phyloP scores from a whole-genome alignment of 2,797 vertebrate species.

The Anniella stebbinsi region DNA sequence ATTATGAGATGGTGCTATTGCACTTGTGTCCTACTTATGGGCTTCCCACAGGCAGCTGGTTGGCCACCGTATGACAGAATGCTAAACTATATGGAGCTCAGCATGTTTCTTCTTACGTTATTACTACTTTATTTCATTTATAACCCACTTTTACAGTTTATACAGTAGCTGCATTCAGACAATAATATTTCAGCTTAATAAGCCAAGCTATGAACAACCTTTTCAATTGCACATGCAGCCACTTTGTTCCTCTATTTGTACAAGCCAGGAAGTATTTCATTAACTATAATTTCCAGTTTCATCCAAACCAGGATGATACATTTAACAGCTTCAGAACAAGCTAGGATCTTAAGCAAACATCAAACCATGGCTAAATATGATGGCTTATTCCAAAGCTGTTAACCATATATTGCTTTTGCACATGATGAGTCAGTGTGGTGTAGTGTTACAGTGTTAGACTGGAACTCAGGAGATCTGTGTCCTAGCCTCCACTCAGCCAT shows the following conservation, averaged over 20 bases:
- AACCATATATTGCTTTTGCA: not conserved
- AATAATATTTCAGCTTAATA: not conserved
- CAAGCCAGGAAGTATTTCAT: not conserved
- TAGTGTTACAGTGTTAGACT: no score
- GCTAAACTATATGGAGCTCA: no score
- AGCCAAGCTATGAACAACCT: not conserved
- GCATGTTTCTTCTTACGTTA: not conserved
- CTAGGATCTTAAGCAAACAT: not conserved
- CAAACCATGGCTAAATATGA: not conserved
- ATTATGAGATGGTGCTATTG: no score
- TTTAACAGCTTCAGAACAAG: not conserved
- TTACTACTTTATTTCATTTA: not conserved
- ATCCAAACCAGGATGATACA: not conserved
- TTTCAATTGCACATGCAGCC: not conserved
- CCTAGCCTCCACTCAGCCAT: no score
- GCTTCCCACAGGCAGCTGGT: no score
- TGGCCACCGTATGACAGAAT: no score
- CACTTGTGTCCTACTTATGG: no score
- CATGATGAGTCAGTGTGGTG: not conserved
- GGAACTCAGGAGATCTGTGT: no score
- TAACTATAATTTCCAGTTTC: not conserved
- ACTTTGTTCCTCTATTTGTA: not conserved
- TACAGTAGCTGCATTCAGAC: not conserved
- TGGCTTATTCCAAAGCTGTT: not conserved
- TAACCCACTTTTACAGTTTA: not conserved